Evolutionary conservation across 2,797 vertebrate species (phyloP), one percentile per base, ranked within the genome.

Genomic region (Notolabrus celidotus): DNA sequence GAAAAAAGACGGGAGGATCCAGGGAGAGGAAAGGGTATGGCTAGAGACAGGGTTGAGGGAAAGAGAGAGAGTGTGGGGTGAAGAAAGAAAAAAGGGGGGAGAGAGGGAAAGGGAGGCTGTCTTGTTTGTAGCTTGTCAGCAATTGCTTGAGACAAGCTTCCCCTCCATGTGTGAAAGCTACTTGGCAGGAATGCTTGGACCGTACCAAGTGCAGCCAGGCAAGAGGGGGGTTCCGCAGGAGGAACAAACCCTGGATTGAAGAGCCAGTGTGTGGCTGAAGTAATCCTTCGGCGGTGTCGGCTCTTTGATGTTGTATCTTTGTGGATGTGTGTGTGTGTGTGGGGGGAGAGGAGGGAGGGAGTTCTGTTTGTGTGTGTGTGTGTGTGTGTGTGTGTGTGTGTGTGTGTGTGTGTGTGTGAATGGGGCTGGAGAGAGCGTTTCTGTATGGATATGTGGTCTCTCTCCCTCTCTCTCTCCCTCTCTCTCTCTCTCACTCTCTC

Each of bases 41-140:
- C 16, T n/a, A 31, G 25, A 29, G 6, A 23, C 62, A 69, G 61
- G 52, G 38, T 47, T 33, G 53, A 72, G 57, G 62, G 64, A 55
- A 52, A 15, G 54, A 39, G 59, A 56, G 38, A 52, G 53, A 49
- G 36, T 31, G 55, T 67, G 65, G 47, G 50, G 36, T 36, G 34
- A 36, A 36, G 50, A 59, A 50, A 43, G 63, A 22, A 4, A 39
- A 46, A 16, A 65, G 34, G 15, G 19, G 29, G 19, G 84, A 82
- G 87, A 88, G 93, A 89, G 65, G 61, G 74, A 74, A 72, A 92
- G 93, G 91, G 93, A 92, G 95, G 91, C 94, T 91, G 95, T 94
- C 95, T 96, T 96, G 96, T 96, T 97, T 96, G 95, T 96, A 96
- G 96, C 95, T 96, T 96, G 96, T 97, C 96, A 97, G 96, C 96